Percentiles rank a stretch among this genome's conserved stretches.
These are phyloP conservation scores for Temnopleurus reevesii DNA, from an alignment of 53 echinoderm and acorn worm species.

Conservation along the genomic window DNA sequence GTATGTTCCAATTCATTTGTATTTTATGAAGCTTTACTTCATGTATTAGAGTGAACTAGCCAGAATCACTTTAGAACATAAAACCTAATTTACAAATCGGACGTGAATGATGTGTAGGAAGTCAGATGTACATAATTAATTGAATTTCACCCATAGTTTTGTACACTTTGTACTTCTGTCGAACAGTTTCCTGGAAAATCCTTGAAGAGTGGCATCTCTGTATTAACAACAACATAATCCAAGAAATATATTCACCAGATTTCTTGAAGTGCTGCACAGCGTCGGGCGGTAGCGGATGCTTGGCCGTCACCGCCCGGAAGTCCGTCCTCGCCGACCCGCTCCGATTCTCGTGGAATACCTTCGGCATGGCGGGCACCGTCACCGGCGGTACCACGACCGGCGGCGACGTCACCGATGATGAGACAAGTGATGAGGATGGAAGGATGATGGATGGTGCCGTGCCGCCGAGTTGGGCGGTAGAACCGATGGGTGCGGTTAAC, in stretches of 20 bases:
- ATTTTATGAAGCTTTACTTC: too few species aligned
- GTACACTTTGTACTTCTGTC: too few species aligned
- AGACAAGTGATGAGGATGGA: not conserved
- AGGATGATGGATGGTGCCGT: conserved; percentile 7
- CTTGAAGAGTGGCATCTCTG: too few species aligned
- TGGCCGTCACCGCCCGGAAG: conserved; percentile 33
- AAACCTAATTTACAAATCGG: too few species aligned
- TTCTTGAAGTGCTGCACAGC: not conserved
- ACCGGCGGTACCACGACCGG: not conserved
- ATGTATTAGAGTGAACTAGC: too few species aligned
- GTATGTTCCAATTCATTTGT: too few species aligned
- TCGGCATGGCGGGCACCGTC: not conserved
- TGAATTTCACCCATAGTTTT: too few species aligned
- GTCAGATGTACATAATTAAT: too few species aligned
- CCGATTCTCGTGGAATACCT: conserved; percentile 36
- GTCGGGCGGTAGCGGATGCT: conserved; percentile 20
- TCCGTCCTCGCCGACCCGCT: conserved; percentile 51
- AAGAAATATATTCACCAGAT: not conserved
- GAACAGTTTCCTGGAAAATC: too few species aligned
- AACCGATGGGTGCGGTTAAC: not conserved
- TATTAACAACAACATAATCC: too few species aligned
- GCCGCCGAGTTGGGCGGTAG: not conserved
- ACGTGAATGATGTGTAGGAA: too few species aligned
- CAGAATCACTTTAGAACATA: too few species aligned
- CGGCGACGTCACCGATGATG: not conserved